Base-by-base conservation (phyloP, 2,113 vertebrate species). In the Orycteropus afer region DNA sequence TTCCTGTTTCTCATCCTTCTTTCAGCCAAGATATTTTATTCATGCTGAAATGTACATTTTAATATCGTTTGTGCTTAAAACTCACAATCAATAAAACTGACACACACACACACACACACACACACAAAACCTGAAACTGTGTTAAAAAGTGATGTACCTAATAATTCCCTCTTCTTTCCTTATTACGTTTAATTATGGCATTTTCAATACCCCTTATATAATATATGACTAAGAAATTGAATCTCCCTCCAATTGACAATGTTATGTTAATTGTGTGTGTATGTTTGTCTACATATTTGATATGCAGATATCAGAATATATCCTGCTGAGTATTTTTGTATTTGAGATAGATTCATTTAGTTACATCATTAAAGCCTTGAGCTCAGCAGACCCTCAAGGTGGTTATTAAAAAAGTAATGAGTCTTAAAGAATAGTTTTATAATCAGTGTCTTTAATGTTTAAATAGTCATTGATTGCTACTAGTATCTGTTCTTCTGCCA, bases 1-100 rank as follows among this genome's bases (percentile, higher is more conserved):
- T 96, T 97, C 94, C 42, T 94, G 93, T 96, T 91, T 80, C 65
- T 91, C 57, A 93, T 93, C 84, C 25, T 65, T 76, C 91, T 83
- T 95, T 92, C 97, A 93, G 93, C 0, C 81, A 94, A 95, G 71
- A 40, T 51, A 93, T 97, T 97, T 87, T n/a, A 83, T 91, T 95
- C 89, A n/a, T 11, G 59, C 53, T 78, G 34, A 0, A 0, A 67
- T 93, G 18, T 96, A 76, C 90, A 81, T 97, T 97, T 97, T 91
- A 96, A 76, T 81, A 51, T 90, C 73, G 86, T 90, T 96, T 95
- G 77, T 97, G 90, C 25, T 95, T 94, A 92, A 94, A 95, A 73
- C 27, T 81, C 34, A 37, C 63, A 91, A 81, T 93, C 90, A 71
- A 92, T 96, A 96, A 94, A 95, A 93, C 40, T 71, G 18, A 81